These are phyloP conservation scores for Callinectes sapidus DNA, from an alignment of 2,888 invertebrate genomes.

Conservation along the genomic window DNA sequence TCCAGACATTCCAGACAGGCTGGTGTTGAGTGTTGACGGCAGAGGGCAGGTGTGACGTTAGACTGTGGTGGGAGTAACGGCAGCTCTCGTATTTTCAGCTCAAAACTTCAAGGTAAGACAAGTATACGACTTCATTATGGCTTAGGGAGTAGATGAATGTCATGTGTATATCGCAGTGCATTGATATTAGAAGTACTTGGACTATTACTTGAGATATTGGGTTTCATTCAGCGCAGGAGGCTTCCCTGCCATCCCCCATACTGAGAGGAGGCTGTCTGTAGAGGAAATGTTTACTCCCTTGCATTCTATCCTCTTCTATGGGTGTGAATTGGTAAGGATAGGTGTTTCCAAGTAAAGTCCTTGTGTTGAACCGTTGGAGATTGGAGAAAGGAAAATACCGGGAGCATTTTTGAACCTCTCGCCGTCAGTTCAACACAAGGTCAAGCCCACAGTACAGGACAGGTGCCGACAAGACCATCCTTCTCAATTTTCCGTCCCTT, in stretches of 20 bases:
- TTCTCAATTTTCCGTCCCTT: background rate
- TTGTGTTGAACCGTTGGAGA: background rate
- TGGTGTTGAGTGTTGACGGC: background rate
- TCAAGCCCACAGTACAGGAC: background rate
- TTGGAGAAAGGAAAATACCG: background rate
- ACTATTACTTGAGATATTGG: background rate
- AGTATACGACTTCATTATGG: background rate
- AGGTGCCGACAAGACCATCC: conserved; percentile 21
- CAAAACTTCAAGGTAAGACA: conserved; percentile 17
- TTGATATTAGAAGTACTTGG: background rate
- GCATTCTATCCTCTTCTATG: background rate
- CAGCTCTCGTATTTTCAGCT: background rate
- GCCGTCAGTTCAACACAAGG: conserved; percentile 30
- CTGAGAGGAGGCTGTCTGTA: background rate
- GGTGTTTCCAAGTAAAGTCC: background rate
- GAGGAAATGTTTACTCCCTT: background rate
- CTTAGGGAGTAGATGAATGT: background rate
- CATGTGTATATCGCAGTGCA: background rate
- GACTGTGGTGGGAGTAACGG: background rate
- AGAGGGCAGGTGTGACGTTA: background rate
- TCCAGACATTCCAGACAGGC: conserved; percentile 33
- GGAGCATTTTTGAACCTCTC: conserved; percentile 6
- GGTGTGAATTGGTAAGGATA: background rate
- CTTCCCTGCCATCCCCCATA: background rate
- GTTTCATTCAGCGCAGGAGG: background rate